Evolutionary conservation across 2,113 vertebrate genomes (phyloP), one percentile per base, ranked within the genome.

Genomic region (Bambusicola thoracicus): DNA sequence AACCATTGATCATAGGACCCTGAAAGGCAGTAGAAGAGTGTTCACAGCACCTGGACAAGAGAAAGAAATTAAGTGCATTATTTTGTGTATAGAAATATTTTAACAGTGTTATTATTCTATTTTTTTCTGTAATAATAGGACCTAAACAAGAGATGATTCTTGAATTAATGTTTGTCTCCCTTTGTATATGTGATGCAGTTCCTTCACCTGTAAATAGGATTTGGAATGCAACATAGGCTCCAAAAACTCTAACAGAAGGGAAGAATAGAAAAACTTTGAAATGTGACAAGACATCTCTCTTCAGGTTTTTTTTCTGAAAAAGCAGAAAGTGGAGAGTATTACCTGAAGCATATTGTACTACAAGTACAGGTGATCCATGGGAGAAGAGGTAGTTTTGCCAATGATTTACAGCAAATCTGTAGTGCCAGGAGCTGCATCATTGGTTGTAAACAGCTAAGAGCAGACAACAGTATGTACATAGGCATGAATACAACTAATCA

Each of bases 261-360:
- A 81, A 48, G 48, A 59, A 65, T 25, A 9, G 4, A 53, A 16
- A 76, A 72, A 55, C 38, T 65, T 72, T 68, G 55, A 51, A 83
- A 88, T 0, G 4, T 36, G 13, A 3, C 0, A 9, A 92, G 25
- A 41, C 24, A 19, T 2, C 13, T 0, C 38, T 73, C 19, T 65
- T 83, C 82, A 86, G 6, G 30, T 20, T 5, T 48, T 62, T 48
- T 48, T 36, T 81, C 30, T 27, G 32, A 77, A 81, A 56, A 29
- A 8, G 3, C 14, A 62, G 70, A 19, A 41, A 20, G 7, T 3
- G 22, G 22, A 20, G 24, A 63, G 15, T 66, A 61, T 55, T 68
- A 34, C 8, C 29, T 13, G 18, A 68, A 76, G 3, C 0, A 8
- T 40, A n/a, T 25, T 59, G 59, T 61, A 25, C 6, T 13, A 44